phyloP scores from a whole-genome alignment of 2,888 invertebrate species.

The Polydrusus cervinus region DNA sequence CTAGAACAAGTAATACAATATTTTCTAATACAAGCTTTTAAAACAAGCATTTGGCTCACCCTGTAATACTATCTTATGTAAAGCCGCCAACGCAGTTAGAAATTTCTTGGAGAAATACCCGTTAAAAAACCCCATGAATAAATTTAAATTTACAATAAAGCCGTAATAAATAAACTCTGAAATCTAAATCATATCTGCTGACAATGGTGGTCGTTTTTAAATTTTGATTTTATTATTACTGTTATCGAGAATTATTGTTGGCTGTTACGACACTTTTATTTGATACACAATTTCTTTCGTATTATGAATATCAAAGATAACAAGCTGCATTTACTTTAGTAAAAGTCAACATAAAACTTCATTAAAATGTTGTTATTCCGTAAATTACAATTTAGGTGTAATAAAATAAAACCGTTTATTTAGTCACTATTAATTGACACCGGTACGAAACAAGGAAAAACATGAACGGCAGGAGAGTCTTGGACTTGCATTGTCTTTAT shows the following conservation, averaged over 20 bases:
- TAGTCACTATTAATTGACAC: too few relatives aligned
- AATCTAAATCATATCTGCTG: constrained; percentile 54
- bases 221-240: constrained; percentile 32
- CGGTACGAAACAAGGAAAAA: too few relatives aligned
- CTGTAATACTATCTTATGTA: constrained; percentile 25
- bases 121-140: constrained; percentile 54
- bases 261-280: constrained; percentile 27
- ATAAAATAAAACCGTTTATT: background rate
- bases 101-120: constrained; percentile 51
- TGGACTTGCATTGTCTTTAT: too few relatives aligned
- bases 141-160: constrained; percentile 54
- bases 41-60: constrained; percentile 3
- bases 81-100: constrained; percentile 43
- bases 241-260: constrained; percentile 20
- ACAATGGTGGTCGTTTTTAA: constrained; percentile 47
- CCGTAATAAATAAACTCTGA: constrained; percentile 47
- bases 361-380: background rate
- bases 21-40: too few relatives aligned
- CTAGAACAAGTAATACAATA: too few relatives aligned
- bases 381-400: constrained; percentile 2
- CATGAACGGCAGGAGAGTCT: too few relatives aligned
- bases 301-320: constrained; percentile 25
- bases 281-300: constrained; percentile 15
- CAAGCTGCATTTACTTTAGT: background rate
- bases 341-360: background rate